These are phyloP conservation scores for Trissonchulus sp. DNA, from an alignment of 2,888 invertebrate species.

Conservation along the genomic window DNA sequence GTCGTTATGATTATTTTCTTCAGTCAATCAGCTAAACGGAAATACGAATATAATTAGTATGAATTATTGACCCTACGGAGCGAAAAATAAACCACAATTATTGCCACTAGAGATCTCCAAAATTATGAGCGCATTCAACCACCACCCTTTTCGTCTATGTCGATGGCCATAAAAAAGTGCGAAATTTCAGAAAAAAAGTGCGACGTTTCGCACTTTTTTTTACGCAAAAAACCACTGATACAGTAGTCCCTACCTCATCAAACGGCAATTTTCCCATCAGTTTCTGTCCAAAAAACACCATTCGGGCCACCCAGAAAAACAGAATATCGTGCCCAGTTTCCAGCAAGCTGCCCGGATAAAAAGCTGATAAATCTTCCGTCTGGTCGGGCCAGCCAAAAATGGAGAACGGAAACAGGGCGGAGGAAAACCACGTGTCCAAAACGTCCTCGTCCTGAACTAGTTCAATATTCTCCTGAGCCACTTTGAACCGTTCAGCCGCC, in stretches of 20 bases:
- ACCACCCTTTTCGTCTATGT: too few relatives aligned
- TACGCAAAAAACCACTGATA: too few relatives aligned
- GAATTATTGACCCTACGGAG: too few relatives aligned
- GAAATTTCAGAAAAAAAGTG: too few relatives aligned
- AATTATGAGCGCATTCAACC: too few relatives aligned
- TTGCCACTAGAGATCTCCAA: too few relatives aligned
- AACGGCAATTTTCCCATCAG: slow-evolving; percentile 87
- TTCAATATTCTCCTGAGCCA: slow-evolving; percentile 54
- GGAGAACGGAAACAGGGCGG: slow-evolving; percentile 90
- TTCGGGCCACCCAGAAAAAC: slow-evolving; percentile 99
- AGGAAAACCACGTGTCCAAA: slow-evolving; percentile 97
- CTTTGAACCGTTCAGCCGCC: slow-evolving; percentile 67
- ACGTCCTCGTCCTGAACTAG: slow-evolving; percentile 75
- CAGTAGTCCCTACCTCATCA: slow-evolving; percentile 60
- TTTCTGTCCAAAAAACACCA: slow-evolving; percentile 93
- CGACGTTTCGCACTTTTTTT: too few relatives aligned
- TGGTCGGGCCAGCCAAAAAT: slow-evolving; percentile 92
- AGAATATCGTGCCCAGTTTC: slow-evolving; percentile 91
- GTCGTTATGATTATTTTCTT: too few relatives aligned
- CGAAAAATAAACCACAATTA: too few relatives aligned
- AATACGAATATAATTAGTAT: too few relatives aligned
- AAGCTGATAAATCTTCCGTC: slow-evolving; percentile 66
- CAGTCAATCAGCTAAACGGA: too few relatives aligned
- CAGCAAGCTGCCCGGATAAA: slow-evolving; percentile 83
- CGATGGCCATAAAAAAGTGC: too few relatives aligned